Percentiles rank a stretch among this genome's conserved stretches.
These are phyloP conservation scores for Crocuta crocuta DNA, from an alignment of 2,113 vertebrate species.

Conservation along the genomic window DNA sequence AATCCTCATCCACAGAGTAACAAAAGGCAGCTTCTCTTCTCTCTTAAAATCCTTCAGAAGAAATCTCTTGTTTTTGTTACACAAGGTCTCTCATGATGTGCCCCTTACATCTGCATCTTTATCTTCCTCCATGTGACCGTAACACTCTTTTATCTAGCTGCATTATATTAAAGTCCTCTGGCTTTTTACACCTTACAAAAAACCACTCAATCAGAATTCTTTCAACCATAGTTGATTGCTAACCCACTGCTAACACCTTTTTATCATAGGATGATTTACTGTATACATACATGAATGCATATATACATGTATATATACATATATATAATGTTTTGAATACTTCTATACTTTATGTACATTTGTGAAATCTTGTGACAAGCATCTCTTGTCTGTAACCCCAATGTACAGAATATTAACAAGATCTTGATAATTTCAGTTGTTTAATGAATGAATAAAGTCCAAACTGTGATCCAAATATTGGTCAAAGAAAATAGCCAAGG, in stretches of 20 bases:
- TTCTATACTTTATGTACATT: conserved; percentile 13
- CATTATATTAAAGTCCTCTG: neutral
- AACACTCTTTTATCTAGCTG: neutral
- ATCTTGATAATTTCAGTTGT: neutral
- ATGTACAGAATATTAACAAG: neutral
- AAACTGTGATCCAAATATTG: conserved; percentile 23
- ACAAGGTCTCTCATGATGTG: neutral
- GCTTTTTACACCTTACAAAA: neutral
- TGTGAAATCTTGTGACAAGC: neutral
- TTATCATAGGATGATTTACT: neutral
- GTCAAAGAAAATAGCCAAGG: neutral
- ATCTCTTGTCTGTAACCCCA: conserved; percentile 21
- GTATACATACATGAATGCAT: neutral
- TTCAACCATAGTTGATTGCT: neutral
- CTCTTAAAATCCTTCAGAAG: conserved; percentile 27
- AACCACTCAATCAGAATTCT: neutral
- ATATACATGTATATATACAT: neutral
- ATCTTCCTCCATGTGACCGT: neutral
- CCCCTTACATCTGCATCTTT: neutral
- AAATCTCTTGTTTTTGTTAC: neutral
- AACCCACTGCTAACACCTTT: neutral
- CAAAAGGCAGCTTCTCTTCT: neutral
- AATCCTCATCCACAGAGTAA: neutral
- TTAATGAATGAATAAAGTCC: neutral
- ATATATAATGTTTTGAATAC: neutral